Conservation (phyloP, 2,888 invertebrate genomes). For the Hydrotaea cyrtoneurina region DNA sequence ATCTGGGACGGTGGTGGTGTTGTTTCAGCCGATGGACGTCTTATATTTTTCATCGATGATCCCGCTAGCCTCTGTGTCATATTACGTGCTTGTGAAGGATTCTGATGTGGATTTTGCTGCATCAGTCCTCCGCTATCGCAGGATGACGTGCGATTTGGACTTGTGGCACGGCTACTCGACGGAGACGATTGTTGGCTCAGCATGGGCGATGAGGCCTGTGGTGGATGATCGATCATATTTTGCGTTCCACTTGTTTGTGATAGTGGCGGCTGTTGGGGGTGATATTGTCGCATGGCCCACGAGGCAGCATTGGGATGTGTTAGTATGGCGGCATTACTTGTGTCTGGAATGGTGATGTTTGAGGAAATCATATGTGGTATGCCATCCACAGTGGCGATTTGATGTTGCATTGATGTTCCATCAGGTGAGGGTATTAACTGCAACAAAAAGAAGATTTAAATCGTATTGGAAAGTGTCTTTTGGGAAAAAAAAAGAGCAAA, state of each 20-base stretch:
- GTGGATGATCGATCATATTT: slow-evolving; percentile 78
- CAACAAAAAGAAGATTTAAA: slow-evolving; percentile 40
- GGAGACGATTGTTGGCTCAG: slow-evolving; percentile 89
- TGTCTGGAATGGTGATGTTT: slow-evolving; percentile 78
- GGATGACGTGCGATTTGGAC: slow-evolving; percentile 82
- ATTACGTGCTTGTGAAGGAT: slow-evolving; percentile 74
- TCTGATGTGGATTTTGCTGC: slow-evolving; percentile 69
- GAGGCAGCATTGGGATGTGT: slow-evolving; percentile 72
- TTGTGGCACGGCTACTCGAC: slow-evolving; percentile 88
- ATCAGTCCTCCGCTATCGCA: slow-evolving; percentile 64
- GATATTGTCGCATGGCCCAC: slow-evolving; percentile 77
- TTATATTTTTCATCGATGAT: slow-evolving; percentile 74
- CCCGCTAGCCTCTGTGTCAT: slow-evolving; percentile 75
- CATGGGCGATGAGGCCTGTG: slow-evolving; percentile 86
- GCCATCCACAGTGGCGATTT: slow-evolving; percentile 75
- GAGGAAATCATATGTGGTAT: slow-evolving; percentile 79
- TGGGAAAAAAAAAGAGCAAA: too few relatives aligned
- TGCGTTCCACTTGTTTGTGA: slow-evolving; percentile 36
- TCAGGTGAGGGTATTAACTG: slow-evolving; percentile 77
- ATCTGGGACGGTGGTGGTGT: slow-evolving; percentile 77
- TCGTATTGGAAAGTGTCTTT: not conserved
- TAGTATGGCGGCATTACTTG: slow-evolving; percentile 72
- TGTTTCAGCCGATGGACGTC: slow-evolving; percentile 79
- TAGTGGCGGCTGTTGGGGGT: slow-evolving; percentile 68
- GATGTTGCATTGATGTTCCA: slow-evolving; percentile 72